A percentile compares a stretch with the other conserved stretches of the same genome.
Conservation (phyloP, 2,797 vertebrate genomes). For the Leucoraja ocellata region DNA sequence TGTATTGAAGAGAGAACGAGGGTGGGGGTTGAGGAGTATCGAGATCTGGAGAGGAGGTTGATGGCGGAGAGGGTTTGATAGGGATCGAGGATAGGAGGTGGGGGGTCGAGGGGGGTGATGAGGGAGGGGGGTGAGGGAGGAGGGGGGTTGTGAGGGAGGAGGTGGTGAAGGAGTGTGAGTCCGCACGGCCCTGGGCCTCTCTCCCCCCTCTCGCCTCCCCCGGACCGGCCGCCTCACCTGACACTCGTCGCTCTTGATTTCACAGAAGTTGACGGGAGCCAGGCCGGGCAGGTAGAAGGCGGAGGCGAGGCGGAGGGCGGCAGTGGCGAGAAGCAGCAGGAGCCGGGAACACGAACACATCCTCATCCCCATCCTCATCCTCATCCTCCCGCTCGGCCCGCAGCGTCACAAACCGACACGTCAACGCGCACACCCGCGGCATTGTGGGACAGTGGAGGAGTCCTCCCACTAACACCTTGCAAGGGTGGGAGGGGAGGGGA, state of each 20-base stretch:
- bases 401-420: slow-evolving; percentile 45
- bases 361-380: neutral
- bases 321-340: slow-evolving; percentile 43
- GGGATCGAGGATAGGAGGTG: no score
- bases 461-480: neutral
- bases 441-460: neutral
- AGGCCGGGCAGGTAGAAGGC: slow-evolving; percentile 81
- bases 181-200: no score
- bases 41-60: no score
- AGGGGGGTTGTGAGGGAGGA: no score
- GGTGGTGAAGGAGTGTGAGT: no score
- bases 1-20: no score
- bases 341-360: neutral
- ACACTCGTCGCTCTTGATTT: slow-evolving; percentile 54
- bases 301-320: slow-evolving; percentile 46
- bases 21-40: no score
- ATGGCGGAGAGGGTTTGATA: no score
- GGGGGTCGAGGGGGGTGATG: no score
- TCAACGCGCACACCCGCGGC: slow-evolving; percentile 41
- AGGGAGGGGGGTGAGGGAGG: no score
- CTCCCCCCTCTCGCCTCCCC: no score
- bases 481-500: no score
- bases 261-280: slow-evolving; percentile 83
- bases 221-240: slow-evolving; percentile 52
- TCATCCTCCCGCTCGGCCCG: neutral